Evolutionary conservation across 2,888 invertebrate species (phyloP), one percentile per base, ranked within the genome.

Genomic region (Oxytorus armatus): DNA sequence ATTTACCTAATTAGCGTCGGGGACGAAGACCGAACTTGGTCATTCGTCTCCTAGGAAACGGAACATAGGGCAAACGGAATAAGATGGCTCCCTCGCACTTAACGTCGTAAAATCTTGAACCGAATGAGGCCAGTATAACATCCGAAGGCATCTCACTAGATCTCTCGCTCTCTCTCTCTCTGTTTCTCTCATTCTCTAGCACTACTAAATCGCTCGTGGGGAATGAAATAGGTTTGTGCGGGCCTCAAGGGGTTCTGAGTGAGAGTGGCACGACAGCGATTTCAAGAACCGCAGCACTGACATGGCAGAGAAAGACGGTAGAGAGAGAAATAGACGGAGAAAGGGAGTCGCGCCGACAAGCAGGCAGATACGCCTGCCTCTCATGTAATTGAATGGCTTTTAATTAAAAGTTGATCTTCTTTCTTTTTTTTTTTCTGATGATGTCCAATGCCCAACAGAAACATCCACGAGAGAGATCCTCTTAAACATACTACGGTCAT

Each of bases 391-490:
- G 88, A 89, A 87, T 85, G 77, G 83, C 79, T 85, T 87, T 87
- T 88, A 89, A 89, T 89, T 88, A 88, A 89, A 88, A 87, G 84
- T 86, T 84, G 82, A 84, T 77, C 83, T 85, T 77, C 84, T 84
- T 85, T 77, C 77, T 83, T 83, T 63, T 51, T 66, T 72, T 75
- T 70, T 44, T 21, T n/a, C n/a, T n/a, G n/a, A n/a, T 25, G 51
- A 53, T 47, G 21, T 65, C 44, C 44, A 18, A 73, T 53, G 10
- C 73, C 53, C 53, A 33, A 44, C 25, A 25, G 65, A 44, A 44
- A 16, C 53, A 44, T 65, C 55, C 53, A 65, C 51, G 21, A 47
- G 63, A 29, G 63, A 44, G 44, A 57, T 59, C 36, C 57, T 73
- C 51, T 63, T 33, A 39, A n/a, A 51, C 68, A 66, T 11, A 55